phyloP scores from a whole-genome alignment of 2,888 invertebrate species.

The Liodrosophila aerea region DNA sequence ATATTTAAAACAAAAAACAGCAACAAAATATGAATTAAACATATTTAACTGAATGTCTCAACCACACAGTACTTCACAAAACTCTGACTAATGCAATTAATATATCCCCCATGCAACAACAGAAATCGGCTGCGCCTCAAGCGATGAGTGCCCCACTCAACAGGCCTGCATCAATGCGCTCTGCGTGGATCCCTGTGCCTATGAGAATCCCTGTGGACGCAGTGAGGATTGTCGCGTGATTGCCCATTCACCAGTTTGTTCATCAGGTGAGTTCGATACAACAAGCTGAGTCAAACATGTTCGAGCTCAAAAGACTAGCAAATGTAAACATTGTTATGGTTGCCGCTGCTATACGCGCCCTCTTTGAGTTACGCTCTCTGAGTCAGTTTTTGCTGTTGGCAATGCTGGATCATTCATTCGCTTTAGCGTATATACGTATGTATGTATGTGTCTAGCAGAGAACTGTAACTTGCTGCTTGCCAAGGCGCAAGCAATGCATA shows the following conservation, averaged over 20 bases:
- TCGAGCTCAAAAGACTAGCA: no score
- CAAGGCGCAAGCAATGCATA: no score
- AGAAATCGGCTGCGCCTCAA: constrained; percentile 91
- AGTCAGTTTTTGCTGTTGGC: no score
- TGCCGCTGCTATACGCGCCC: no score
- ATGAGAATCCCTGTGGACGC: constrained; percentile 88
- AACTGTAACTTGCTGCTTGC: no score
- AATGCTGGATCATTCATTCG: no score
- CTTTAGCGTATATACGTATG: no score
- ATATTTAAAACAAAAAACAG: no score
- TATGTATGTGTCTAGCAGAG: no score
- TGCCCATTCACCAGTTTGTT: constrained; percentile 92
- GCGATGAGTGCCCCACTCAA: constrained; percentile 90
- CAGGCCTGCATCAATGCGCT: constrained; percentile 90
- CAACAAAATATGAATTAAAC: constrained; percentile 45
- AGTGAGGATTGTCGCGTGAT: constrained; percentile 92
- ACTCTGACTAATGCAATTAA: constrained; percentile 45
- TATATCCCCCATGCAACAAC: constrained; percentile 47
- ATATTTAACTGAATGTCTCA: constrained; percentile 26
- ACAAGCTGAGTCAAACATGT: no score
- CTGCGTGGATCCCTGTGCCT: constrained; percentile 92
- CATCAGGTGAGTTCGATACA: constrained; percentile 87
- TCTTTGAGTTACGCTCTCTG: no score
- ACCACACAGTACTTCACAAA: constrained; percentile 12
- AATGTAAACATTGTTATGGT: no score